Base-by-base conservation (phyloP, 1,140 invertebrate genomes). In the Nasonia longicornis region DNA sequence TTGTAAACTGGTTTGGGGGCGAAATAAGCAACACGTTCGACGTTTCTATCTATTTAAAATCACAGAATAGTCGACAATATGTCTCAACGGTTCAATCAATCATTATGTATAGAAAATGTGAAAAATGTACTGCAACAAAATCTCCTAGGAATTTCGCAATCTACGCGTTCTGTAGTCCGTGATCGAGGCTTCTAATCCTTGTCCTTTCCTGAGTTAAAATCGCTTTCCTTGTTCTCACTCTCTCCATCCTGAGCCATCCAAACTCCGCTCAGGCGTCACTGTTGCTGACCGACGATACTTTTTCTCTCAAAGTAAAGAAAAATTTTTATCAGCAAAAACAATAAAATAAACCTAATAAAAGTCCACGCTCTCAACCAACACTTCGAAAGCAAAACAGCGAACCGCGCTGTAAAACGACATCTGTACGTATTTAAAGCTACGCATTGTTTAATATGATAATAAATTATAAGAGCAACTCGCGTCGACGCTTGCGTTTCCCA, bases 361-460 rank as follows among this genome's bases (percentile, higher is more conserved):
- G 73, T 75, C 74, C 66, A 63, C 66, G 42, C 64, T 81, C 69
- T 77, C 77, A 78, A 71, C 79, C 58, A 77, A 81, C 63, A 82
- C 76, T 81, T 63, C 69, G 74, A 84, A 79, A 79, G 75, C 70
- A 83, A 79, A 42, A 74, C 77, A 77, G 83, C 85, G 84, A 85
- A 87, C 83, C 85, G 88, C 86, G 88, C 86, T 84, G 86, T 88
- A 86, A 84, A 89, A 88, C 86, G 87, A 87, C 87, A 81, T 38
- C 80, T 90, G 89, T 90, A 91, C 90, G 89, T 90, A 90, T 87
- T 85, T 87, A 85, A 86, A 86, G 86, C 88, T 89, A 89, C 88
- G 88, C 86, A 90, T 90, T 86, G 89, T 89, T 90, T 82, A 81
- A 77, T 71, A 77, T 81, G 76, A 80, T 72, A 89, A 89, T 87